phyloP scores from a whole-genome alignment of 2,113 vertebrate species.

The Corydoras maculifer region DNA sequence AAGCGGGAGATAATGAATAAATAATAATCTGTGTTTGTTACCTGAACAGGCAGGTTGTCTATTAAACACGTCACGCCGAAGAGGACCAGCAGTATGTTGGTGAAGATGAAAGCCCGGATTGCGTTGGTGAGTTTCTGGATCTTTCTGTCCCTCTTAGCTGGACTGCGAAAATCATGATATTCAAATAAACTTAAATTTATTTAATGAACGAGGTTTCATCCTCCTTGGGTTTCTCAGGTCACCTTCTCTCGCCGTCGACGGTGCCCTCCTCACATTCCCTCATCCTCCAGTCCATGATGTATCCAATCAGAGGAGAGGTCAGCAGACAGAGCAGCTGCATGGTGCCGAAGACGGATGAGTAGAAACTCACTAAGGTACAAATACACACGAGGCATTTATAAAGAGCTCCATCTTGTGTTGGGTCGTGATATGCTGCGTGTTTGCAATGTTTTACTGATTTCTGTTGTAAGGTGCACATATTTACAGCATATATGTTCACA shows the following conservation, averaged over 20 bases:
- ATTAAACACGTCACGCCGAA: slow-evolving; percentile 76
- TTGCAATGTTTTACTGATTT: no score
- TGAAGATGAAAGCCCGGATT: slow-evolving; percentile 74
- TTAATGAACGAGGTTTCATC: neutral
- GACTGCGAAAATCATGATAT: slow-evolving; percentile 36
- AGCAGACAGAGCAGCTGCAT: slow-evolving; percentile 77
- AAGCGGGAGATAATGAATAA: no score
- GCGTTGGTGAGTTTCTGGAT: slow-evolving; percentile 81
- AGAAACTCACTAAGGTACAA: slow-evolving; percentile 67
- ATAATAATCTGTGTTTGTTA: slow-evolving; percentile 35
- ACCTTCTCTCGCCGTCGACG: slow-evolving; percentile 37
- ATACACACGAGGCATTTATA: neutral
- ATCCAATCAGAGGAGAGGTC: slow-evolving; percentile 80
- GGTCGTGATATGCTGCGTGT: no score
- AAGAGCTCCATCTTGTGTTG: neutral
- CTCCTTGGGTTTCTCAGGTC: slow-evolving; percentile 8
- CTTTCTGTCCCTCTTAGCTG: slow-evolving; percentile 61
- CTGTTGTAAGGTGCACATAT: no score
- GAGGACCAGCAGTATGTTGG: slow-evolving; percentile 71
- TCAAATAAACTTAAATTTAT: neutral
- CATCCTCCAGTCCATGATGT: slow-evolving; percentile 80
- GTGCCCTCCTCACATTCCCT: slow-evolving; percentile 55
- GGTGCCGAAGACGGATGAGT: slow-evolving; percentile 74
- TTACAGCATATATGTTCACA: no score
- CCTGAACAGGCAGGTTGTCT: slow-evolving; percentile 74